phyloP scores from a whole-genome alignment of 2,797 vertebrate genomes.

The Tapirus indicus region DNA sequence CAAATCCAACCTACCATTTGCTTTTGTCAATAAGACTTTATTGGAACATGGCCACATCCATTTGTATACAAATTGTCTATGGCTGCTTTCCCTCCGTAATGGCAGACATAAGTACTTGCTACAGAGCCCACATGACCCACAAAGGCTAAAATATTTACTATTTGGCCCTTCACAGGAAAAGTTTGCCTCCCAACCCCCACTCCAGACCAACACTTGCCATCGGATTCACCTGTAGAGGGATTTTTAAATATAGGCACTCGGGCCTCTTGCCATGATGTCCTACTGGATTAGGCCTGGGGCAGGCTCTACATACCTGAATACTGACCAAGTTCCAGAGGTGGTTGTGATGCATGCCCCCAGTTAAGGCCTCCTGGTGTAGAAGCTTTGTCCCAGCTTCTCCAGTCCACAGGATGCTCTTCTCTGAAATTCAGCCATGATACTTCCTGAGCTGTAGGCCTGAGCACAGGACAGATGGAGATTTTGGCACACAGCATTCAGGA shows the following conservation, averaged over 20 bases:
- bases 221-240: background rate
- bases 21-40: background rate
- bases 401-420: background rate
- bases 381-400: background rate
- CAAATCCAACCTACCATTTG: background rate
- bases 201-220: background rate
- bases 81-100: background rate
- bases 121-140: background rate
- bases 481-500: fast-evolving
- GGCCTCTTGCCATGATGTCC: background rate
- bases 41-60: background rate
- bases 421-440: background rate
- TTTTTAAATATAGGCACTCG: background rate
- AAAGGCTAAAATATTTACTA: background rate
- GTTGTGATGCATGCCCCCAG: fast-evolving
- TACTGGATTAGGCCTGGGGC: background rate
- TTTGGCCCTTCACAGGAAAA: no score
- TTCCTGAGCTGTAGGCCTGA: background rate
- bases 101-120: background rate
- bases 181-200: background rate
- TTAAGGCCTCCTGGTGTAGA: background rate
- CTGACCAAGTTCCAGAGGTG: background rate
- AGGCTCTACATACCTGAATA: background rate
- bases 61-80: background rate
- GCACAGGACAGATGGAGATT: background rate